phyloP scores from a whole-genome alignment of 1,140 invertebrate species.

The Nasonia vitripennis region DNA sequence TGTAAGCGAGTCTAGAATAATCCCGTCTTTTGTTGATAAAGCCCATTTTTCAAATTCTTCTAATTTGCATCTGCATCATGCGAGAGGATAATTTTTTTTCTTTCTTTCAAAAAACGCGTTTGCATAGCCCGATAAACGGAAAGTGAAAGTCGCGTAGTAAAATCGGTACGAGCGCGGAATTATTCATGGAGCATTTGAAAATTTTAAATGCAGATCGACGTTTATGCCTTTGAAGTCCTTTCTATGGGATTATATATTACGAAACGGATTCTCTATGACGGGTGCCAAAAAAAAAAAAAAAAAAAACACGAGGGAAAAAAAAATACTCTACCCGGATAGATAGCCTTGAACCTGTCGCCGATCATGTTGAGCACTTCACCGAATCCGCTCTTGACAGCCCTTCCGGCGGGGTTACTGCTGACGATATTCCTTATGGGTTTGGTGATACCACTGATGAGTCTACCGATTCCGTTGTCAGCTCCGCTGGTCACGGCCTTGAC shows the following conservation, averaged over 20 bases:
- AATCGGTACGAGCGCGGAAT: neutral
- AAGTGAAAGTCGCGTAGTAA: conserved; percentile 3
- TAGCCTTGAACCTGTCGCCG: conserved; percentile 74
- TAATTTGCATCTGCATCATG: neutral
- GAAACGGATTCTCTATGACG: too few relatives aligned
- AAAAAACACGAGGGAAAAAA: neutral
- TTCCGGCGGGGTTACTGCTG: neutral
- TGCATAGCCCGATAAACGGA: neutral
- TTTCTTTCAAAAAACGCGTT: neutral
- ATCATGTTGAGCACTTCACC: conserved; percentile 71
- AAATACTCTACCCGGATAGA: conserved; percentile 73
- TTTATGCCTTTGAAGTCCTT: neutral
- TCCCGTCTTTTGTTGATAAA: neutral
- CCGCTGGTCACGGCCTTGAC: conserved; percentile 3
- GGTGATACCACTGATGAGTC: neutral
- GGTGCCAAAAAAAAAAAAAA: too few relatives aligned
- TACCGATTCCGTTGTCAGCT: neutral
- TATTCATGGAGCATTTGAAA: conserved; percentile 1
- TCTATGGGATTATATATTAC: neutral
- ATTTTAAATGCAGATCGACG: neutral
- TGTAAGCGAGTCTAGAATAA: neutral
- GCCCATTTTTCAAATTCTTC: conserved; percentile 3
- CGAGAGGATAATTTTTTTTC: neutral
- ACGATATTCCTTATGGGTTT: conserved; percentile 22
- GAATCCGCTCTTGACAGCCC: conserved; percentile 69